Evolutionary conservation across 2,113 vertebrate genomes (phyloP).

Genomic region (Albula glossodonta): DNA sequence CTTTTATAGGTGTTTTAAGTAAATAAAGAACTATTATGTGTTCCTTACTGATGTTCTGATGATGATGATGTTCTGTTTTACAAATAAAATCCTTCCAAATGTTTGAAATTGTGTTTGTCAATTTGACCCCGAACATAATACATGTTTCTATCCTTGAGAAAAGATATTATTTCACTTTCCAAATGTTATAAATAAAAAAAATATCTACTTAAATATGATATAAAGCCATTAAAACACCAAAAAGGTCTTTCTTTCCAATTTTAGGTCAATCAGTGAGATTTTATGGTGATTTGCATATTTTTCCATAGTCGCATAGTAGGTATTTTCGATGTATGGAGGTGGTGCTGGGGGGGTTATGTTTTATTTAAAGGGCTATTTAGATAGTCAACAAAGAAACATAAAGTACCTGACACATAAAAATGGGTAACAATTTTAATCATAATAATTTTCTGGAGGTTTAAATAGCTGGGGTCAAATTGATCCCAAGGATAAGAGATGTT

Average conservation of each 20-base stretch:
- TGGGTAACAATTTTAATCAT: no score
- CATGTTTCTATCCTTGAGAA: background rate
- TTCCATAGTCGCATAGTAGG: background rate
- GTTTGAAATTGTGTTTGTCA: background rate
- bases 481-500: no score
- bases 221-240: no score
- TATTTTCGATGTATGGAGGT: background rate
- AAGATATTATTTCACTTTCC: background rate
- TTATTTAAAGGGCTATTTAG: no score
- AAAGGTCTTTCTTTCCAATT: background rate
- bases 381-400: no score
- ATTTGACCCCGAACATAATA: background rate
- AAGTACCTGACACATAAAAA: no score
- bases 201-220: no score
- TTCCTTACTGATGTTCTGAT: conserved; percentile 13
- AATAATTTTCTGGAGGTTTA: no score
- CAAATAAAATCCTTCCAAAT: conserved; percentile 13
- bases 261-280: conserved; percentile 6
- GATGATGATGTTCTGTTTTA: conserved; percentile 3
- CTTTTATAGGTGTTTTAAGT: background rate
- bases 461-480: no score
- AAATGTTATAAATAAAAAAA: background rate
- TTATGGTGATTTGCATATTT: conserved; percentile 5
- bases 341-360: background rate
- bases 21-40: conserved; percentile 9